These are phyloP conservation scores for Varanus komodoensis DNA, from an alignment of 2,113 vertebrate species.

Conservation along the genomic window DNA sequence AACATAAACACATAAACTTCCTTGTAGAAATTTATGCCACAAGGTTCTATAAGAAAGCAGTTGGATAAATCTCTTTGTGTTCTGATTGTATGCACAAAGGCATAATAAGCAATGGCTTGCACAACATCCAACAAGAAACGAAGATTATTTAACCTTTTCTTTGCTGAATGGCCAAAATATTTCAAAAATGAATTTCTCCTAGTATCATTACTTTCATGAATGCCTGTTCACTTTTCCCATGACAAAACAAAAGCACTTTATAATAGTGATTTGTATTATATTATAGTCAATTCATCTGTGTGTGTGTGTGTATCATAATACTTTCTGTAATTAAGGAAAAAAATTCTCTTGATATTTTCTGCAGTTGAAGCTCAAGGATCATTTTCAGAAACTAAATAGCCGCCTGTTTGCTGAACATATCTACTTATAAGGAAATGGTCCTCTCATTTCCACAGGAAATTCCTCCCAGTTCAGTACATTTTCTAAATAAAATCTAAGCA, in stretches of 20 bases:
- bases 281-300: neutral
- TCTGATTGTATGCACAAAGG: constrained; percentile 53
- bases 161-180: constrained; percentile 8
- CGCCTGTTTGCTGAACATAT: neutral
- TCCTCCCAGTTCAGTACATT: neutral
- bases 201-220: neutral
- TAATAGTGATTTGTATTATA: neutral
- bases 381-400: neutral
- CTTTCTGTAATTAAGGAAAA: neutral
- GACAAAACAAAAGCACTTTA: neutral
- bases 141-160: constrained; percentile 57
- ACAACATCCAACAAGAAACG: constrained; percentile 57
- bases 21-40: constrained; percentile 59
- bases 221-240: neutral
- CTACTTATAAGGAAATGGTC: neutral
- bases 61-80: constrained; percentile 62
- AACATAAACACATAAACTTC: constrained; percentile 65
- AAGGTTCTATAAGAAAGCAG: constrained; percentile 64
- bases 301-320: neutral
- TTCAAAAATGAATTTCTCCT: constrained; percentile 17
- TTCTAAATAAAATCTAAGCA: neutral
- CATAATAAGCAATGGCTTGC: constrained; percentile 53
- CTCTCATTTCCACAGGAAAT: neutral
- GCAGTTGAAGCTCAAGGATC: neutral
- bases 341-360: neutral